phyloP scores from a whole-genome alignment of 1,140 invertebrate genomes.

The Cryptotermes secundus region DNA sequence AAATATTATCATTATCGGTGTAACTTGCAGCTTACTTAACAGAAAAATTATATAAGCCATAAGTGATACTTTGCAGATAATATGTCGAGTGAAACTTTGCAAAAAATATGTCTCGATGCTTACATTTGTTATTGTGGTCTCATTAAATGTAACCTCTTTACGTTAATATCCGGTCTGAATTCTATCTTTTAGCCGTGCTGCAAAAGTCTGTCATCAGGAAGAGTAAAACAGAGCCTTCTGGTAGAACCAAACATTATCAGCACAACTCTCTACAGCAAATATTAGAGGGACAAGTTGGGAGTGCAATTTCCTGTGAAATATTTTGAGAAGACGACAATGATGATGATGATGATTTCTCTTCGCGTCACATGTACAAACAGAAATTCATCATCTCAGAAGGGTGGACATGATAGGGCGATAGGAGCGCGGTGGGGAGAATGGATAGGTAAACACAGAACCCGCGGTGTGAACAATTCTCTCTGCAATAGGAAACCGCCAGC shows the following conservation, averaged over 20 bases:
- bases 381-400: constrained; percentile 14
- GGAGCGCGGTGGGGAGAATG: neutral
- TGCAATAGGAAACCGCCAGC: neutral
- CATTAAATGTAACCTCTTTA: neutral
- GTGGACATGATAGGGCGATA: neutral
- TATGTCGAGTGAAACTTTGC: neutral
- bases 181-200: neutral
- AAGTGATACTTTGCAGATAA: neutral
- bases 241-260: neutral
- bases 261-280: neutral
- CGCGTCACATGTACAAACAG: neutral
- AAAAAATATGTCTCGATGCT: neutral
- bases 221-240: neutral
- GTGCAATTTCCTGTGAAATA: constrained; percentile 16
- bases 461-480: neutral
- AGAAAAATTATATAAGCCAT: neutral
- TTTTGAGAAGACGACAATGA: neutral
- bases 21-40: neutral
- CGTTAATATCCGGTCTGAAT: constrained; percentile 2
- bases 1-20: neutral
- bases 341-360: constrained; percentile 15
- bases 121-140: constrained; percentile 5
- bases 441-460: neutral
- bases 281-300: neutral
- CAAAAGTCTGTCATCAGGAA: neutral